Conservation (phyloP, 2,797 vertebrate genomes). For the Falco berigora region DNA sequence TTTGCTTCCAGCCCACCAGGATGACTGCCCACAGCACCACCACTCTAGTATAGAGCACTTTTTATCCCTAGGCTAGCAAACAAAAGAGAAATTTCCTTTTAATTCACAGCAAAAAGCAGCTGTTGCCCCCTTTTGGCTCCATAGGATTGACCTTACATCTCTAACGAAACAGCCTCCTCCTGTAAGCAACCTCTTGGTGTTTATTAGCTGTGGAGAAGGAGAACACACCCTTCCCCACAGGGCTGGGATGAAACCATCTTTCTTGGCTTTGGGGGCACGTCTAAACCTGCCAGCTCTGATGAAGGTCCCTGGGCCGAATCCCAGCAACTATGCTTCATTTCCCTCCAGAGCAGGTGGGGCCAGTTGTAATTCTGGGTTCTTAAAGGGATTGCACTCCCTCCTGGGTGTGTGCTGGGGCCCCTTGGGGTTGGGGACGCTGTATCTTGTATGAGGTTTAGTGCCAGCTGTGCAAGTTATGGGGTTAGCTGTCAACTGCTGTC, state of each 20-base stretch:
- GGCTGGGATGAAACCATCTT: neutral
- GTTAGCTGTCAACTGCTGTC: neutral
- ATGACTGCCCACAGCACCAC: neutral
- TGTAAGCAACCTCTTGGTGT: neutral
- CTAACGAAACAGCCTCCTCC: neutral
- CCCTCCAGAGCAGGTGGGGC: neutral
- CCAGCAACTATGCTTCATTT: constrained; percentile 8
- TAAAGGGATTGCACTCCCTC: neutral
- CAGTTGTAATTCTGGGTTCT: neutral
- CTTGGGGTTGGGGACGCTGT: neutral
- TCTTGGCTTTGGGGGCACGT: neutral
- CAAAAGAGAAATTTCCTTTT: neutral
- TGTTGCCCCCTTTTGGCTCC: neutral
- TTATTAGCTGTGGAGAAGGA: neutral
- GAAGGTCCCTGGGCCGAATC: neutral
- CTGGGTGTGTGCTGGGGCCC: rapidly evolving
- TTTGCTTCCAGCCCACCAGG: neutral
- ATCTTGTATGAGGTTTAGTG: neutral
- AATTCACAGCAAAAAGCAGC: neutral
- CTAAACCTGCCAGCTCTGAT: neutral
- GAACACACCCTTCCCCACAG: neutral
- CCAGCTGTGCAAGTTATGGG: neutral
- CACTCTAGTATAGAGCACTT: neutral
- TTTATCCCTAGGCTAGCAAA: neutral
- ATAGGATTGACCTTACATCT: neutral